Evolutionary conservation across 2,888 invertebrate species (phyloP), one percentile per base, ranked within the genome.

Genomic region (Acanthoscelides obtectus): DNA sequence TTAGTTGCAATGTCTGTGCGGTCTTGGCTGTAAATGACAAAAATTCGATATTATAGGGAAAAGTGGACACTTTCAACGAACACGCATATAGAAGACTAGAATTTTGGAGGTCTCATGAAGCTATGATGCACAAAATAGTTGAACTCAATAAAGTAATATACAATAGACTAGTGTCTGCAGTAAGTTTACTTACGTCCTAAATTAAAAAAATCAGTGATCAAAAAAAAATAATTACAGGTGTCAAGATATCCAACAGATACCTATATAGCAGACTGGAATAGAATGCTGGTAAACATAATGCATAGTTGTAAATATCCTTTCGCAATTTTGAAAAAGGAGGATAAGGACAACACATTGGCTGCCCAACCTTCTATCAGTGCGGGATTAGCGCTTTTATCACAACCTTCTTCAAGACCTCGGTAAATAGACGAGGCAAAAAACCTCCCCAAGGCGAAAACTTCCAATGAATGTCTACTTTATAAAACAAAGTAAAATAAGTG

Each of bases 301-400:
- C 73, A 79, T 67, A 75, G 75, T 69, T 77, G 80, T 25, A 81
- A 79, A 77, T 83, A 77, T 77, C 84, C 83, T 1, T 71, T 83
- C 8, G 72, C 76, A 22, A 75, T 83, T 20, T 77, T 81, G 8
- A 63, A 76, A n/a, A 81, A 81, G 74, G 74, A 77, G 65, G 77
- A 79, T 22, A 69, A 79, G 20, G 85, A 85, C 72, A 73, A 77
- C 25, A 70, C 77, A 5, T 69, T 84, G 20, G 73, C 73, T 27
- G 75, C 78, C 67, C 77, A 80, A 74, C 81, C 82, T 0, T 83
- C 84, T 0, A 83, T 84, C 45, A 83, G 82, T 72, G 21, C 67
- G 17, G 21, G 67, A 22, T 22, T 67, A n/a, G 19, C 63, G 25
- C 2, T 71, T 22, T 64, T 17, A 45, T 17, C 45, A 12, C 45